Conservation (phyloP, 2,888 invertebrate species). For the Cephalotes varians region DNA sequence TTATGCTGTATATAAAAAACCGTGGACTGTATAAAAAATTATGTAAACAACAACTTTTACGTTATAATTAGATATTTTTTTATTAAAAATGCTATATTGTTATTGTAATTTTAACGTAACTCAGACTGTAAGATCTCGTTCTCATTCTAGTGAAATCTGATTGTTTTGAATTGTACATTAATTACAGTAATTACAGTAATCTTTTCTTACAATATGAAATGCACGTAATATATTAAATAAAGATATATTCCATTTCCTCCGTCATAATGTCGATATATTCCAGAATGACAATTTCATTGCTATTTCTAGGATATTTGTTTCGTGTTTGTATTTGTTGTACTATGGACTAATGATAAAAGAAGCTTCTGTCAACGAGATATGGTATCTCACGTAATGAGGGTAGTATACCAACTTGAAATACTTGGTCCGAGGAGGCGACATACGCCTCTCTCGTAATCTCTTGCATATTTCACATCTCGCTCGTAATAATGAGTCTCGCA, state of each 20-base stretch:
- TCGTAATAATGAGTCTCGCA: conserved; percentile 72
- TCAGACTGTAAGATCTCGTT: background rate
- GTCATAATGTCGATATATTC: background rate
- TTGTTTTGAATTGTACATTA: background rate
- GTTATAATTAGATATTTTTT: background rate
- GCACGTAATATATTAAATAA: background rate
- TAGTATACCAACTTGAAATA: conserved; percentile 59
- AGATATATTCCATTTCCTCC: background rate
- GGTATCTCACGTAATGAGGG: conserved; percentile 49
- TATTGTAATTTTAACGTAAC: background rate
- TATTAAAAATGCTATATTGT: background rate
- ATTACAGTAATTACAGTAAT: background rate
- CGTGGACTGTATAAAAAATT: background rate
- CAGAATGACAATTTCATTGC: background rate
- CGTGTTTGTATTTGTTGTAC: background rate
- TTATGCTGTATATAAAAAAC: background rate
- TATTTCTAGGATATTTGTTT: background rate
- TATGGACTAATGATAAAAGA: conserved; percentile 3
- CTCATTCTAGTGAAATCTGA: background rate
- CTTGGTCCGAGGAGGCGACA: conserved; percentile 60
- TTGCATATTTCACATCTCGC: conserved; percentile 69
- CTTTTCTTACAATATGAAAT: background rate
- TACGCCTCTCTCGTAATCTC: conserved; percentile 63
- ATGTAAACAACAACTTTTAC: background rate
- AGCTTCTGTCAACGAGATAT: conserved; percentile 26